A percentile compares a stretch with the other conserved stretches of the same genome.
These are phyloP conservation scores for Drosophila falleni DNA, from an alignment of 2,888 invertebrate genomes.

Conservation along the genomic window DNA sequence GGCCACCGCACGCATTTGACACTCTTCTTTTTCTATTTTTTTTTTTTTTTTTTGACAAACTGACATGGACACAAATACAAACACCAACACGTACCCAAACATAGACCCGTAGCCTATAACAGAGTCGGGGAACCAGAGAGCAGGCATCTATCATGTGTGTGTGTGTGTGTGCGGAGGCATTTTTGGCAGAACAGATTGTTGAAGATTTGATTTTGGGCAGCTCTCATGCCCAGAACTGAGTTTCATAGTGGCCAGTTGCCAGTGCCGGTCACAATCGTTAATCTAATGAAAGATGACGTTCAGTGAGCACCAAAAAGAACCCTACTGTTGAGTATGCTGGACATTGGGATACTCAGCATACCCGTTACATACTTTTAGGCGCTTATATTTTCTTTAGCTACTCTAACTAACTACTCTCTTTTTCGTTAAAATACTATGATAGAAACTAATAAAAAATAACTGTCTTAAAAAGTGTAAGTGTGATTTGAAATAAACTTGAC, in stretches of 20 bases:
- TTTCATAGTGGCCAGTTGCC: constrained; percentile 10
- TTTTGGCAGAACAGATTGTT: constrained; percentile 74
- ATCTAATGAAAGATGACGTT: constrained; percentile 79
- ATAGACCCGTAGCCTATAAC: background rate
- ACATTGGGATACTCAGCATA: background rate
- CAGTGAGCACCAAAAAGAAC: constrained; percentile 36
- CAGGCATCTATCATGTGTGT: constrained; percentile 11
- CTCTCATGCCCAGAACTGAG: constrained; percentile 17
- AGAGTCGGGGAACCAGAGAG: background rate
- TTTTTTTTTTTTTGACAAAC: constrained; percentile 15
- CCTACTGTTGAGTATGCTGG: background rate
- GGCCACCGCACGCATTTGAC: constrained; percentile 68
- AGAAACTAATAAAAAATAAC: background rate
- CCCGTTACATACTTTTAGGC: no score
- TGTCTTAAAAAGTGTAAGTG: no score
- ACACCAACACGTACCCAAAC: constrained; percentile 8
- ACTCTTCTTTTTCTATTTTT: constrained; percentile 50
- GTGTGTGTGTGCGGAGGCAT: constrained; percentile 48
- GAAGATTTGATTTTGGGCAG: constrained; percentile 76
- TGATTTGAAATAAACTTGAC: no score
- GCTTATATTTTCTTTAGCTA: no score
- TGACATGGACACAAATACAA: constrained; percentile 35
- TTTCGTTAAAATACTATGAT: background rate
- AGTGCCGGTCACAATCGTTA: constrained; percentile 66
- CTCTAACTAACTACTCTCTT: no score